A percentile compares a stretch with the other conserved stretches of the same genome.
phyloP scores from a whole-genome alignment of 1,140 invertebrate species.

The Meloidogyne chitwoodi region DNA sequence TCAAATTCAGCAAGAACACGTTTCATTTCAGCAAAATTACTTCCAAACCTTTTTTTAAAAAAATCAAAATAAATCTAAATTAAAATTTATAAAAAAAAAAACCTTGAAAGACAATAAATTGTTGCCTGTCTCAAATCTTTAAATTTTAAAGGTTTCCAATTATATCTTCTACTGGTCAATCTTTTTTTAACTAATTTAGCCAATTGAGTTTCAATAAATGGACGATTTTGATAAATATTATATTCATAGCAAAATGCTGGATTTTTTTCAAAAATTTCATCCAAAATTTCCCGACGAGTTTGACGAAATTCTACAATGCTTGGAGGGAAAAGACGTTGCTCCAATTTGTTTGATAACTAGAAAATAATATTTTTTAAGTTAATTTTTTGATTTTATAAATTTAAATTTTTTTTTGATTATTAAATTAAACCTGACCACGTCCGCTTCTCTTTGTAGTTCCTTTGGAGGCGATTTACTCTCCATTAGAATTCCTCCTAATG shows the following conservation, averaged over 20 bases:
- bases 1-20: conserved; percentile 46
- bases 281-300: conserved; percentile 25
- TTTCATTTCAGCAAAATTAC: conserved; percentile 41
- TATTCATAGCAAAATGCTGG: neutral
- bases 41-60: conserved; percentile 25
- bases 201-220: conserved; percentile 8
- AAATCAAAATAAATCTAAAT: conserved; percentile 6
- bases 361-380: neutral
- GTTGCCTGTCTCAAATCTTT: conserved; percentile 32
- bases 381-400: neutral
- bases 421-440: conserved; percentile 20
- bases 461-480: conserved; percentile 32
- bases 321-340: conserved; percentile 39
- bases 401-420: neutral
- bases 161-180: conserved; percentile 35
- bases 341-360: conserved; percentile 37
- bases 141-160: conserved; percentile 49
- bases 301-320: conserved; percentile 25
- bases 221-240: conserved; percentile 6
- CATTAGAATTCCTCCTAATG: conserved; percentile 23
- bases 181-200: conserved; percentile 24
- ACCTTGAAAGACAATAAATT: conserved; percentile 42
- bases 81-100: neutral
- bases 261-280: conserved; percentile 32
- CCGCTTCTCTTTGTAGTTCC: conserved; percentile 41